Conservation (phyloP, 2,888 invertebrate genomes). For the Synergus japonicus region DNA sequence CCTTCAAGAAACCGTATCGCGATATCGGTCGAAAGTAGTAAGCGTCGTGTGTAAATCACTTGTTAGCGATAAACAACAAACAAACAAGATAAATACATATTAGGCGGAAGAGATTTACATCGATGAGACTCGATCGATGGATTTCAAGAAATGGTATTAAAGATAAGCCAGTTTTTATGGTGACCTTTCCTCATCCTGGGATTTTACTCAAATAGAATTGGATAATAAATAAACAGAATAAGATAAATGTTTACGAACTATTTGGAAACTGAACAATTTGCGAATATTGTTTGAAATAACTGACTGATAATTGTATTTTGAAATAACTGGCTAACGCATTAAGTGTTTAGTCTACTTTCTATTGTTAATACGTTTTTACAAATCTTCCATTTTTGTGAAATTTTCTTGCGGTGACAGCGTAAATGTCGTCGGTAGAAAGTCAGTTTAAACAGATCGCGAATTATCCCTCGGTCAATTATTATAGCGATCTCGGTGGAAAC, state of each 20-base stretch:
- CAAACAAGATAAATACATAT: not conserved
- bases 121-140: not conserved
- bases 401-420: slow-evolving; percentile 19
- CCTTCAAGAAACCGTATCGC: slow-evolving; percentile 11
- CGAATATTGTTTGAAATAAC: too few species aligned
- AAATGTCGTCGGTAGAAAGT: slow-evolving; percentile 33
- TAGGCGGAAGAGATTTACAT: not conserved
- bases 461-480: slow-evolving; percentile 36
- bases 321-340: too few species aligned
- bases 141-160: not conserved
- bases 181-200: not conserved
- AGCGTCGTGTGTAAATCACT: slow-evolving; percentile 5
- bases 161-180: not conserved
- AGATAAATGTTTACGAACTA: too few species aligned
- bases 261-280: too few species aligned
- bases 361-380: not conserved
- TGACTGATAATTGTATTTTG: too few species aligned
- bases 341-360: not conserved
- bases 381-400: slow-evolving; percentile 18
- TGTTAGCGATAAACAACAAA: slow-evolving; percentile 2
- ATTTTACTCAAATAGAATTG: not conserved
- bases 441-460: slow-evolving; percentile 35
- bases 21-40: slow-evolving; percentile 1
- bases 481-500: slow-evolving; percentile 29
- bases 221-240: not conserved